Percentiles rank a stretch among this genome's conserved stretches.
These are phyloP conservation scores for Limnephilus auricula DNA, from an alignment of 2,888 invertebrate genomes.

Conservation along the genomic window DNA sequence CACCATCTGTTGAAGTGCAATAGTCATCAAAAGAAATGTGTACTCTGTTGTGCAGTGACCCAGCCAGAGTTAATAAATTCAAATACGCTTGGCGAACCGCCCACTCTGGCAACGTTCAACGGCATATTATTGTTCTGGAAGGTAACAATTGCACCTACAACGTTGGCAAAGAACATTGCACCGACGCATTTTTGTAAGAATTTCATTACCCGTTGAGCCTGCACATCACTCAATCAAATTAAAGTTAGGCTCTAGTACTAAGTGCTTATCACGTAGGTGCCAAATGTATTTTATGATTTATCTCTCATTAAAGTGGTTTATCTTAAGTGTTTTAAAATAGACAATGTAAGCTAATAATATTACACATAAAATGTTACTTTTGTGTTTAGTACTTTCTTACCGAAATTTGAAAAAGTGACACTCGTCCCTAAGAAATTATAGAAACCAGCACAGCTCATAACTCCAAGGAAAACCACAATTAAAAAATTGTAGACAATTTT, in stretches of 20 bases:
- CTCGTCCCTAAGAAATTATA: background rate
- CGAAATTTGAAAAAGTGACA: conserved; percentile 43
- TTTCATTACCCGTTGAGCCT: no score
- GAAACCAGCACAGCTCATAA: conserved; percentile 41
- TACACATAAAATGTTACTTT: background rate
- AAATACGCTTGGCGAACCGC: no score
- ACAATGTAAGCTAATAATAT: no score
- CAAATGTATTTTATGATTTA: no score
- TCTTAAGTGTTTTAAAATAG: background rate
- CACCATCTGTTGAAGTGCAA: conserved; percentile 69
- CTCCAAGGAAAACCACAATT: conserved; percentile 32
- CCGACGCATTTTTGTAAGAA: no score
- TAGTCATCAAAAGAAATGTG: background rate
- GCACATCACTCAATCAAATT: no score
- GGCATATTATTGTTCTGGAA: background rate
- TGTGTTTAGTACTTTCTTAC: conserved; percentile 33
- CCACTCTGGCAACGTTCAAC: no score
- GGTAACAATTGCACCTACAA: no score
- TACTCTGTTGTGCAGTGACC: background rate
- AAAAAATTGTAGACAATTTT: conserved; percentile 58
- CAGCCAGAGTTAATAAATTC: no score
- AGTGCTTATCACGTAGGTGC: no score
- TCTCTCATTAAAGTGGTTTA: background rate
- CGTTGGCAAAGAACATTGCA: no score
- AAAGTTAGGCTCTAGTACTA: no score